Conservation (phyloP, 2,888 invertebrate genomes). For the Macrophya alboannulata region DNA sequence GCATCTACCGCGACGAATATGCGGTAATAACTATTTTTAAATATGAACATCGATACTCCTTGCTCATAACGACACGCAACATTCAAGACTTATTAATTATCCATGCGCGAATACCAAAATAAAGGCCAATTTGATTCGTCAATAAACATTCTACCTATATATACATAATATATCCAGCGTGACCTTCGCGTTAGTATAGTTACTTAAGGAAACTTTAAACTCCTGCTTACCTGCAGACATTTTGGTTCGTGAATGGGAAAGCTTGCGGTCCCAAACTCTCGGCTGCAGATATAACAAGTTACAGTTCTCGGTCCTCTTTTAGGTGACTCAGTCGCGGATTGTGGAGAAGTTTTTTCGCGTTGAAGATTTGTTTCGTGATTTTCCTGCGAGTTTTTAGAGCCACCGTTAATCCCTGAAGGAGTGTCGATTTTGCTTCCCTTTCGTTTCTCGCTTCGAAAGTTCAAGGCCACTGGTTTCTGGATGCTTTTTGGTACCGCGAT, state of each 20-base stretch:
- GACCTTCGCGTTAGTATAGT: not conserved
- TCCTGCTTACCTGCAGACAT: conserved; percentile 82
- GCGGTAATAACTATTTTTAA: conserved; percentile 48
- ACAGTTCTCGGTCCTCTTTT: conserved; percentile 75
- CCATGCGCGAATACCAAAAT: not conserved
- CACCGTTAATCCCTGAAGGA: not conserved
- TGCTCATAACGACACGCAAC: not conserved
- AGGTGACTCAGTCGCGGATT: not conserved
- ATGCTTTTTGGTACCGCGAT: conserved; percentile 79
- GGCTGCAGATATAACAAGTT: conserved; percentile 85
- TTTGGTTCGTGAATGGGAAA: conserved; percentile 86
- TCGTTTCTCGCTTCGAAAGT: conserved; percentile 76
- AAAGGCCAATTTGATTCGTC: not conserved
- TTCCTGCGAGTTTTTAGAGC: conserved; percentile 33
- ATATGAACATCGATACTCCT: conserved; percentile 33
- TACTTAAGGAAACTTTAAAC: not conserved
- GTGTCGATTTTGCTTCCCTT: conserved; percentile 59
- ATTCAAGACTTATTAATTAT: not conserved
- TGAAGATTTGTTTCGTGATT: conserved; percentile 10
- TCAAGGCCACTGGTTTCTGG: conserved; percentile 82
- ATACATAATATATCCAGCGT: not conserved
- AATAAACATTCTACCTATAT: too few species aligned
- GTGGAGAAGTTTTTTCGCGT: conserved; percentile 9
- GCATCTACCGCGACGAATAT: not conserved
- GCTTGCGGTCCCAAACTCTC: conserved; percentile 86